Conservation (phyloP, 2,888 invertebrate genomes). For the Perdita meconis region DNA sequence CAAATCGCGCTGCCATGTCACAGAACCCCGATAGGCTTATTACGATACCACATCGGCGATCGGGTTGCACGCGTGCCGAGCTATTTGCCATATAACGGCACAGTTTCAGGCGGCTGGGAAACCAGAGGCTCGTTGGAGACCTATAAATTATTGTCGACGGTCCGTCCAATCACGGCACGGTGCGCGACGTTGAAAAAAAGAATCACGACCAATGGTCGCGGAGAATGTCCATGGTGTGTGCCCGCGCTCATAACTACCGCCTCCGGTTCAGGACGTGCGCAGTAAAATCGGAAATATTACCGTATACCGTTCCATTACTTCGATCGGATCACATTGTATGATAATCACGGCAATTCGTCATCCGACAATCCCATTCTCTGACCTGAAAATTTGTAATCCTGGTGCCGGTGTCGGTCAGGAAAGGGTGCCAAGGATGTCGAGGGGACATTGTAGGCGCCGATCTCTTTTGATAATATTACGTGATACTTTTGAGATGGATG, state of each 20-base stretch:
- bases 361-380: slow-evolving; percentile 37
- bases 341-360: slow-evolving; percentile 44
- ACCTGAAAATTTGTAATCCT: slow-evolving; percentile 42
- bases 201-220: slow-evolving; percentile 60
- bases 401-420: not conserved
- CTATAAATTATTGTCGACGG: slow-evolving; percentile 67
- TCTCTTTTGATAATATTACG: slow-evolving; percentile 35
- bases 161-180: slow-evolving; percentile 63
- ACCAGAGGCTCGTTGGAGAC: slow-evolving; percentile 46
- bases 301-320: slow-evolving; percentile 19
- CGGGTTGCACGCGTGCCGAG: slow-evolving; percentile 9
- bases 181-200: slow-evolving; percentile 49
- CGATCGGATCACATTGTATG: slow-evolving; percentile 53
- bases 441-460: slow-evolving; percentile 26
- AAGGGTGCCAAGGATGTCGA: slow-evolving; percentile 45
- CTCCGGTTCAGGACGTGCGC: slow-evolving; percentile 54
- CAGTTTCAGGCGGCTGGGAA: slow-evolving; percentile 45
- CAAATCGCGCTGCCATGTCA: slow-evolving; percentile 45
- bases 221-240: slow-evolving; percentile 62
- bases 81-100: slow-evolving; percentile 59
- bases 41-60: slow-evolving; percentile 24
- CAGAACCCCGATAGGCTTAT: slow-evolving; percentile 31
- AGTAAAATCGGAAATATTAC: slow-evolving; percentile 54
- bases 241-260: slow-evolving; percentile 59
- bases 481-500: not conserved